These are phyloP conservation scores for Metallyticus violacea DNA, from an alignment of 2,888 invertebrate species.

Conservation along the genomic window DNA sequence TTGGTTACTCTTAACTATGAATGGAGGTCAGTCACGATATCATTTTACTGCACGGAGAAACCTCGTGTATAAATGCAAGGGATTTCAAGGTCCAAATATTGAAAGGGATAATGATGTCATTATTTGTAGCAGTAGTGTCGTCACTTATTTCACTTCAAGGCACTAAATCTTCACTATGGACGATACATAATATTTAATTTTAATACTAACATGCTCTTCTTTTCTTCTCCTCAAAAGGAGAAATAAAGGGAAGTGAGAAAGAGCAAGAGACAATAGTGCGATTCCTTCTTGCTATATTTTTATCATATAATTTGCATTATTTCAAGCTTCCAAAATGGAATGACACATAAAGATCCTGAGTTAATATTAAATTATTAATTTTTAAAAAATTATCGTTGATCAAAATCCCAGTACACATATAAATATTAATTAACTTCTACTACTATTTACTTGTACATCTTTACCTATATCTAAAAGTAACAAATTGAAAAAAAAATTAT, in stretches of 20 bases:
- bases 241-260: neutral
- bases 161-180: neutral
- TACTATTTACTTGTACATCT: too few species aligned
- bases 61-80: neutral
- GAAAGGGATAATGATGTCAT: neutral
- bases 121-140: neutral
- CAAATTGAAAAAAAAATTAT: too few species aligned
- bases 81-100: neutral
- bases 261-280: too few species aligned
- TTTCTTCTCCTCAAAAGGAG: neutral
- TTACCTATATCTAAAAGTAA: too few species aligned
- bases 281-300: neutral
- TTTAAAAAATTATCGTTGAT: too few species aligned
- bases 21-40: neutral
- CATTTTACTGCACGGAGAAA: too few species aligned
- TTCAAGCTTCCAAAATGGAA: neutral
- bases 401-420: too few species aligned
- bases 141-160: neutral
- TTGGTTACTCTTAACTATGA: neutral
- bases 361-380: too few species aligned
- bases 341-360: too few species aligned
- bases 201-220: neutral
- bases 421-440: too few species aligned
- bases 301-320: neutral
- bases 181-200: neutral